phyloP scores from a whole-genome alignment of 2,113 vertebrate species.

The Oostethus manadensis region DNA sequence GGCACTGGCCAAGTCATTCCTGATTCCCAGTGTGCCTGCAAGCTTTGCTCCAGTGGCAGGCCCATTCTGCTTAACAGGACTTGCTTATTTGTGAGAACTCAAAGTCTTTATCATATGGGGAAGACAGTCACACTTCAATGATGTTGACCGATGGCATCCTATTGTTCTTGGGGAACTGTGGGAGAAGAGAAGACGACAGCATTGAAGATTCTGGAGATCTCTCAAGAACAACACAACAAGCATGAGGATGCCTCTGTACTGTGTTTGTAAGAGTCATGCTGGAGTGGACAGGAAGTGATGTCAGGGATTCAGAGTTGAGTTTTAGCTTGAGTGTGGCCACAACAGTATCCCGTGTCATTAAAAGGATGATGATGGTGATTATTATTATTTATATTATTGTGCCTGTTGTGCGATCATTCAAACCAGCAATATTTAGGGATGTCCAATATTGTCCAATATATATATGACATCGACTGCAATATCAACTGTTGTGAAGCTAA shows the following conservation, averaged over 20 bases:
- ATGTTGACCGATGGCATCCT: slow-evolving; percentile 71
- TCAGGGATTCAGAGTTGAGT: too few species aligned
- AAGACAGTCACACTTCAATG: slow-evolving; percentile 68
- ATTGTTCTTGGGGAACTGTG: slow-evolving; percentile 67
- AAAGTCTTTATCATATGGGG: slow-evolving; percentile 38
- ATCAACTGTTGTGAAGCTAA: too few species aligned
- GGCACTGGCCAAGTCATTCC: not conserved
- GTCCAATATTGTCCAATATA: too few species aligned
- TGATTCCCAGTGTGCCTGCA: slow-evolving; percentile 11
- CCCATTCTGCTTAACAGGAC: slow-evolving; percentile 22
- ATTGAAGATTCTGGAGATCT: slow-evolving; percentile 23
- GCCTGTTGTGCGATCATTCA: too few species aligned
- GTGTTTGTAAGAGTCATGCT: slow-evolving; percentile 24
- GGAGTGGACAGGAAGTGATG: not conserved
- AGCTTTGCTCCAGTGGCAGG: slow-evolving; percentile 1
- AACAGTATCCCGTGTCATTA: too few species aligned
- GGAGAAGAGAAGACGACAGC: slow-evolving; percentile 32
- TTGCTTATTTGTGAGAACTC: slow-evolving; percentile 36
- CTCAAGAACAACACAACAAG: slow-evolving; percentile 26
- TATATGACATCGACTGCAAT: too few species aligned
- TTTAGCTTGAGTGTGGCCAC: too few species aligned
- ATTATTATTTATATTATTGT: not conserved
- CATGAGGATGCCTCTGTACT: slow-evolving; percentile 35
- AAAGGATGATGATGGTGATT: too few species aligned
- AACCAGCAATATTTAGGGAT: too few species aligned